phyloP scores from a whole-genome alignment of 2,113 vertebrate species.

The Meleagris gallopavo region DNA sequence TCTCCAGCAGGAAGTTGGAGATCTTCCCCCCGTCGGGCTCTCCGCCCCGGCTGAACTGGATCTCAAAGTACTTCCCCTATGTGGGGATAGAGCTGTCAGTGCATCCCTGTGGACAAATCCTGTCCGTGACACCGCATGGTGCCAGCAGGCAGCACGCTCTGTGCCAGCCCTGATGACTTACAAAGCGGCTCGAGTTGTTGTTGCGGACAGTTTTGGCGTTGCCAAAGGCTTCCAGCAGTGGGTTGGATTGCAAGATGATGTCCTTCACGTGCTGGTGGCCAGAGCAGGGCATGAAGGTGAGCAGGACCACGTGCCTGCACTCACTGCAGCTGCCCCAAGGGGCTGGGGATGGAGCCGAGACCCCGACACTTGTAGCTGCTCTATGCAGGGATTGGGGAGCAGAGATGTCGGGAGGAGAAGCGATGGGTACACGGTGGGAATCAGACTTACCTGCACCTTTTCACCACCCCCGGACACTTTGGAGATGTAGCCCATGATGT shows the following conservation, averaged over 20 bases:
- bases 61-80: constrained; percentile 98
- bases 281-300: not conserved
- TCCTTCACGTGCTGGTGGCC: constrained; percentile 90
- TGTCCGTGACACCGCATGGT: accelerated
- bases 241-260: constrained; percentile 97
- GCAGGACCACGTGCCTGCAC: accelerated
- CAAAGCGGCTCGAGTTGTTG: constrained; percentile 97
- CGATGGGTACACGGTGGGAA: accelerated
- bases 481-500: constrained; percentile 99
- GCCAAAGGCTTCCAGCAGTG: constrained; percentile 93
- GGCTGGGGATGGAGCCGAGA: not conserved
- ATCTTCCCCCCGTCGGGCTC: constrained; percentile 97
- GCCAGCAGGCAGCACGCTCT: not conserved
- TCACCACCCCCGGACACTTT: constrained; percentile 95
- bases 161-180: constrained; percentile 72
- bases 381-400: accelerated
- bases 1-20: constrained; percentile 97
- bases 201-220: constrained; percentile 96
- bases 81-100: not conserved
- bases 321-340: not conserved
- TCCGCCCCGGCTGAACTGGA: constrained; percentile 96
- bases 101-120: not conserved
- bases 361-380: not conserved
- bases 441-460: constrained; percentile 91
- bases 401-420: accelerated